Percentiles rank a stretch among this genome's conserved stretches.
Evolutionary conservation across 2,113 vertebrate genomes (phyloP).

Genomic region (Nothobranchius furzeri): DNA sequence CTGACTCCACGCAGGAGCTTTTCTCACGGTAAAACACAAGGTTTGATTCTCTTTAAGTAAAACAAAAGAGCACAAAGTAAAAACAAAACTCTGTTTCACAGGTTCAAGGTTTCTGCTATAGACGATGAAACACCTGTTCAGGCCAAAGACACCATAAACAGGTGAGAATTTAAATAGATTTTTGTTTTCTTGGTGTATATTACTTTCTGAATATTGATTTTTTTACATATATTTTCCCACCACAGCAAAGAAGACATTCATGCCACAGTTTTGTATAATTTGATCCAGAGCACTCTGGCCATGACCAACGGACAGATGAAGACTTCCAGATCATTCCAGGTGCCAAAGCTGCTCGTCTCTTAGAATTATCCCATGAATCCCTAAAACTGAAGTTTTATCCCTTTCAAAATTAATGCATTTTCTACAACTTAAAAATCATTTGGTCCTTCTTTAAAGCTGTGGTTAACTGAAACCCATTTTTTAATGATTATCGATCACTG

Average conservation of each 20-base stretch:
- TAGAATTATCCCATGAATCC: too few relatives aligned
- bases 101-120: constrained; percentile 87
- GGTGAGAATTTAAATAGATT: constrained; percentile 39
- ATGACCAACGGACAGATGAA: constrained; percentile 93
- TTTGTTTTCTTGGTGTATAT: not conserved
- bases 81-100: constrained; percentile 49
- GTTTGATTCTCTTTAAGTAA: not conserved
- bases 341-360: constrained; percentile 40
- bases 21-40: constrained; percentile 80
- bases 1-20: constrained; percentile 87
- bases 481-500: too few relatives aligned
- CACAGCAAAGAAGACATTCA: constrained; percentile 88
- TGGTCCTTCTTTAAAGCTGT: too few relatives aligned
- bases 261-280: constrained; percentile 88
- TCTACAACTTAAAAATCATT: too few relatives aligned
- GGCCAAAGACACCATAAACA: constrained; percentile 53
- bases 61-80: not conserved
- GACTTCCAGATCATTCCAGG: constrained; percentile 89
- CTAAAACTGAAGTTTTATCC: too few relatives aligned
- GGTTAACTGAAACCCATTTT: too few relatives aligned
- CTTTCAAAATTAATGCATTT: too few relatives aligned
- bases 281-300: constrained; percentile 93
- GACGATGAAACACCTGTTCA: constrained; percentile 69
- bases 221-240: constrained; percentile 1
- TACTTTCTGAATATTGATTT: constrained; percentile 2